Evolutionary conservation across 2,888 invertebrate species (phyloP).

Genomic region (Nyleta sp.): DNA sequence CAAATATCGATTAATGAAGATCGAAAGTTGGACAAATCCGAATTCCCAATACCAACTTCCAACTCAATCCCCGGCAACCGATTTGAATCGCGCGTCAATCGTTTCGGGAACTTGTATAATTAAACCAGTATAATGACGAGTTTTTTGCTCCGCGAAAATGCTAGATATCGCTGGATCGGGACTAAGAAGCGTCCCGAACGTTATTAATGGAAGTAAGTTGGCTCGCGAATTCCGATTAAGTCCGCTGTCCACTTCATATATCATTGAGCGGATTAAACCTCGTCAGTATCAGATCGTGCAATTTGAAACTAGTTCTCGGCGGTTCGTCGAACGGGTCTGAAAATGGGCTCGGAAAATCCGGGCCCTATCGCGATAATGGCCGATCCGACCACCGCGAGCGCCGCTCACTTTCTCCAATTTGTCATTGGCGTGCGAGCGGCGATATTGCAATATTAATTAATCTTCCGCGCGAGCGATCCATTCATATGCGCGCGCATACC

Average conservation of each 20-base stretch:
- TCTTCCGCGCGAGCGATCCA: conserved; percentile 65
- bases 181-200: conserved; percentile 21
- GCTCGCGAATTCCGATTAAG: conserved; percentile 26
- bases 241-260: conserved; percentile 20
- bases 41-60: too few species aligned
- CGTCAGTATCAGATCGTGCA: conserved; percentile 27
- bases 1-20: too few species aligned
- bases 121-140: conserved; percentile 12
- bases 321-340: conserved; percentile 1
- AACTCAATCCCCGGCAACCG: background rate
- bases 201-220: conserved; percentile 29
- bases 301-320: conserved; percentile 43
- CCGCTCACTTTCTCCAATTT: conserved; percentile 75
- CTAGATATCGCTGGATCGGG: conserved; percentile 15
- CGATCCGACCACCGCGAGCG: conserved; percentile 67
- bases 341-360: conserved; percentile 42
- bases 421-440: conserved; percentile 70
- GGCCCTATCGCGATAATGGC: conserved; percentile 70
- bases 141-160: conserved; percentile 5
- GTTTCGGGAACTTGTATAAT: conserved; percentile 3
- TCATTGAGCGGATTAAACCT: conserved; percentile 26
- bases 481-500: conserved; percentile 59
- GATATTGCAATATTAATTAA: conserved; percentile 75
- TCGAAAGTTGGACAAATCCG: too few species aligned
- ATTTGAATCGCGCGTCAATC: background rate